Evolutionary conservation across 1,140 invertebrate species (phyloP).

Genomic region (Dolichoris vasculosae): DNA sequence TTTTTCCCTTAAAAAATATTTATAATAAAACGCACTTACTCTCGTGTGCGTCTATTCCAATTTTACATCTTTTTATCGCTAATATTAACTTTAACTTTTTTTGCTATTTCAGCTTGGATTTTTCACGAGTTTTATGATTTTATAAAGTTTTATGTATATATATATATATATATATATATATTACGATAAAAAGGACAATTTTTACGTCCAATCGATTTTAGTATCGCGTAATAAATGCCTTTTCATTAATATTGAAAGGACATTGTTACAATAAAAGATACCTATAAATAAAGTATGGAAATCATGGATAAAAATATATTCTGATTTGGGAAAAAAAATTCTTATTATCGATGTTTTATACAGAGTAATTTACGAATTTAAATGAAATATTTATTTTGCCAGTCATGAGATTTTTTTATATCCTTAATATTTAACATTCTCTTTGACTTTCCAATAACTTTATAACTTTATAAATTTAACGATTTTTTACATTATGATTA

Average conservation of each 20-base stretch:
- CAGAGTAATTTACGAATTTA: not conserved
- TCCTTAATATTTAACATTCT: not conserved
- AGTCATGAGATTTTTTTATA: not conserved
- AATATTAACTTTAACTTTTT: not conserved
- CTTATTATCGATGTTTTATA: not conserved
- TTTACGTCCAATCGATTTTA: too few species aligned
- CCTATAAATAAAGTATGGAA: too few species aligned
- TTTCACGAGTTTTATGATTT: not conserved
- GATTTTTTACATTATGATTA: not conserved
- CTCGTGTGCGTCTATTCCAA: too few species aligned
- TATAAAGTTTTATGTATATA: not conserved
- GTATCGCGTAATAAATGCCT: not conserved
- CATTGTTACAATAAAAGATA: not conserved
- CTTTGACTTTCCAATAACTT: not conserved
- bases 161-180: not conserved
- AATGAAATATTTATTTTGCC: not conserved
- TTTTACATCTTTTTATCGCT: not conserved
- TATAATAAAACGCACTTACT: not conserved
- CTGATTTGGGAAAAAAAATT: not conserved
- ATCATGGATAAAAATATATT: too few species aligned
- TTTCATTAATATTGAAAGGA: not conserved
- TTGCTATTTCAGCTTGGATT: not conserved
- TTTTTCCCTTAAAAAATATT: too few species aligned
- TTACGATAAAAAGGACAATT: not conserved
- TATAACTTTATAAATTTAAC: not conserved